Evolutionary conservation across 2,113 vertebrate genomes (phyloP), one percentile per base, ranked within the genome.

Genomic region (Camelus dromedarius): DNA sequence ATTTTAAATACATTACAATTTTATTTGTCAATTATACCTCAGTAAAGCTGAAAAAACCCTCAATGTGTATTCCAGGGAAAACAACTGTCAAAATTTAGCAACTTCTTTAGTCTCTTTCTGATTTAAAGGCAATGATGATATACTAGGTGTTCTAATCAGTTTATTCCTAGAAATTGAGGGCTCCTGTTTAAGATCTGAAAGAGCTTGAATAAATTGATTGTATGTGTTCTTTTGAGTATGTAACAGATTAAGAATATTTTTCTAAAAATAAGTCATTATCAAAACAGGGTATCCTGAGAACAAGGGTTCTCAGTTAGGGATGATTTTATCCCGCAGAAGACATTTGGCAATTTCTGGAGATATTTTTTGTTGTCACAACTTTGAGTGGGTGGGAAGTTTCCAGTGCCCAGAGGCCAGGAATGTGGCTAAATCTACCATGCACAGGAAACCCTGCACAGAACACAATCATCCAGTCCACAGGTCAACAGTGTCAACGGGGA

Each of bases 81-180:
- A 83, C 32, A 64, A 50, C 18, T 72, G 7, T 88, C 48, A 50
- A 62, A 50, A 64, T 42, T 72, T 75, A 80, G 12, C 24, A 91
- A 91, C 56, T 35, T 1, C 50, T 67, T 92, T 75, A 24, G 18
- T 79, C 19, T 87, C 12, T 6, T 50, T 38, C 28, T 70, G 13
- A 81, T 32, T 76, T 92, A 84, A 85, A 91, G 19, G 42, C 9
- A 67, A 35, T 50, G 2, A 56, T 11, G 46, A 62, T n/a, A 48
- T 62, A 8, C 2, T 89, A 35, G 42, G 30, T 58, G 26, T 38
- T 89, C 81, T 75, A 50, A 30, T 83, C 58, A 38, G 54, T 86
- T 89, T 76, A 73, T 42, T 89, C 38, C 26, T 73, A 82, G 48
- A 96, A 93, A 91, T 20, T 54, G 28, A 90, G 73, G 82, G 4